phyloP scores from a whole-genome alignment of 2,113 vertebrate species.

The Oncorhynchus masou region DNA sequence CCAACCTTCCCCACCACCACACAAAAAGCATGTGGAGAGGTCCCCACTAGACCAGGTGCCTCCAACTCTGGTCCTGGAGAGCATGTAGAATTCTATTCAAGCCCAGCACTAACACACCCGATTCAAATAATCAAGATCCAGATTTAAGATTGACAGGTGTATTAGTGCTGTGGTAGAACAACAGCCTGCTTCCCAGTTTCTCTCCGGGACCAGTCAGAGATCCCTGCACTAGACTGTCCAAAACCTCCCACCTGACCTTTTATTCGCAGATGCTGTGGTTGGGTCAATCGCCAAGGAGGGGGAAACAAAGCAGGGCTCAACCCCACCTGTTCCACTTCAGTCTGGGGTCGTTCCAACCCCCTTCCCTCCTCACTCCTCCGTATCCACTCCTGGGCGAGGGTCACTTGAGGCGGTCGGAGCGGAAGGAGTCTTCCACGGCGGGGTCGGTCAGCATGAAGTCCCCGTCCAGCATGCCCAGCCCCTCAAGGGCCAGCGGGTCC shows the following conservation, averaged over 20 bases:
- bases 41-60: no score
- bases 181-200: background rate
- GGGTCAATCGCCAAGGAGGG: background rate
- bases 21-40: no score
- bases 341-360: background rate
- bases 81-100: no score
- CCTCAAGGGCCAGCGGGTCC: constrained; percentile 83
- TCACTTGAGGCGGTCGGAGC: constrained; percentile 88
- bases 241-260: background rate
- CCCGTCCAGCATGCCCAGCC: constrained; percentile 84
- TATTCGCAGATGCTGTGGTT: constrained; percentile 1
- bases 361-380: no score
- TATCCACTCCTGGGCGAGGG: background rate
- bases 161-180: background rate
- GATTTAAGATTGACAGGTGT: no score
- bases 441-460: constrained; percentile 88
- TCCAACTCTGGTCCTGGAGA: no score
- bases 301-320: background rate
- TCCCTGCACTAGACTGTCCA: background rate
- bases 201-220: no score
- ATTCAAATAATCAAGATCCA: no score
- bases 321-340: constrained; percentile 2
- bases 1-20: no score
- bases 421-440: constrained; percentile 88
- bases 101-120: no score